phyloP scores from a whole-genome alignment of 1,140 invertebrate genomes.

The Drosophila punjabiensis region DNA sequence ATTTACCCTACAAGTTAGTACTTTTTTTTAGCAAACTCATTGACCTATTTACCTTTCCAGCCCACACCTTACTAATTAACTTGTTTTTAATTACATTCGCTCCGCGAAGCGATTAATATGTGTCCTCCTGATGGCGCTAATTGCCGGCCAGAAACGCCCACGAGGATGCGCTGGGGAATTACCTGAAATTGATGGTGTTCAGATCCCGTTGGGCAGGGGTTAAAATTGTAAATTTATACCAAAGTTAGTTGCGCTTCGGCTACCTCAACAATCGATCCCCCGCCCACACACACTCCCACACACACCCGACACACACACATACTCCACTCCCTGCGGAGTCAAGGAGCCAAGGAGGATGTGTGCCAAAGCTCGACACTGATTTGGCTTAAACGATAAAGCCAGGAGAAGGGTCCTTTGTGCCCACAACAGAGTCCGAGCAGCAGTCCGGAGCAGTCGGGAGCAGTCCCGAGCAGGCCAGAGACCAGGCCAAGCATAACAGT shows the following conservation, averaged over 20 bases:
- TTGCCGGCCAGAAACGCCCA: slow-evolving; percentile 35
- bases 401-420: slow-evolving; percentile 68
- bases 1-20: background rate
- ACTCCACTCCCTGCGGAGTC: slow-evolving; percentile 7
- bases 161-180: slow-evolving; percentile 34
- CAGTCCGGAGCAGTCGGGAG: slow-evolving; percentile 2
- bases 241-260: slow-evolving; percentile 24
- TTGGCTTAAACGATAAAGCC: slow-evolving; percentile 76
- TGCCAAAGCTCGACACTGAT: slow-evolving; percentile 76
- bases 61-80: slow-evolving; percentile 48
- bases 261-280: slow-evolving; percentile 43
- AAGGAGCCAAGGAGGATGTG: slow-evolving; percentile 25
- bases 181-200: slow-evolving; percentile 61
- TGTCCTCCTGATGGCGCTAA: slow-evolving; percentile 45
- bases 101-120: slow-evolving; percentile 29
- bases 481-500: slow-evolving; percentile 79
- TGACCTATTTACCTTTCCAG: background rate
- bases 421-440: slow-evolving; percentile 21
- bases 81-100: slow-evolving; percentile 62
- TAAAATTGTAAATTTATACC: slow-evolving; percentile 46
- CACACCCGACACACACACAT: slow-evolving; percentile 9
- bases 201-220: slow-evolving; percentile 15
- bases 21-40: background rate
- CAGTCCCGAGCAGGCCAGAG: slow-evolving; percentile 1
- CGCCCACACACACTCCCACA: slow-evolving; percentile 8